phyloP scores from a whole-genome alignment of 2,888 invertebrate genomes.

The Idaea straminata region DNA sequence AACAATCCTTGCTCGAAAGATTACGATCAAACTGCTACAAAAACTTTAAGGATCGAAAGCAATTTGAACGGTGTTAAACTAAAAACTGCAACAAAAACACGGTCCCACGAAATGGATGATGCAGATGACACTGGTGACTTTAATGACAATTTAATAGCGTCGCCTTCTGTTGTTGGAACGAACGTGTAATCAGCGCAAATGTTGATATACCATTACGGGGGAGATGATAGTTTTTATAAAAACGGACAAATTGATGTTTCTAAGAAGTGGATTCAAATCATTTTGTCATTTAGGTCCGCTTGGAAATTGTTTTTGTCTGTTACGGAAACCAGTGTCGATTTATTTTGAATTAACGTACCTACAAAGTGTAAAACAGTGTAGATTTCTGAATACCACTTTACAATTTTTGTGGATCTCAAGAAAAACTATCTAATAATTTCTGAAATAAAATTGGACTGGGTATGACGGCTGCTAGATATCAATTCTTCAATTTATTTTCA shows the following conservation, averaged over 20 bases:
- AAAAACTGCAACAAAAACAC: slow-evolving; percentile 76
- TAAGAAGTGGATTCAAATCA: slow-evolving; percentile 49
- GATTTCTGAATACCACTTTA: background rate
- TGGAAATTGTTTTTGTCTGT: slow-evolving; percentile 22
- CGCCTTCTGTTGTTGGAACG: slow-evolving; percentile 65
- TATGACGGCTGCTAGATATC: background rate
- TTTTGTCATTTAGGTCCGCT: slow-evolving; percentile 38
- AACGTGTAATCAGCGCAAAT: slow-evolving; percentile 72
- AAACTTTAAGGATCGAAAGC: slow-evolving; percentile 24
- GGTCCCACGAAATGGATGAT: slow-evolving; percentile 66
- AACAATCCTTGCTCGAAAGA: slow-evolving; percentile 33
- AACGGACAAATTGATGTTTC: slow-evolving; percentile 55
- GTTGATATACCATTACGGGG: slow-evolving; percentile 63
- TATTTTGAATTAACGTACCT: background rate
- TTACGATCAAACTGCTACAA: slow-evolving; percentile 46
- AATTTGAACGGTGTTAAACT: slow-evolving; percentile 50
- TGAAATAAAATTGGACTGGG: background rate
- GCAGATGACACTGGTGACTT: slow-evolving; percentile 75
- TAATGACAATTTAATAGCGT: slow-evolving; percentile 79
- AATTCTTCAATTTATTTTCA: slow-evolving; percentile 1
- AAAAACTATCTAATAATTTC: background rate
- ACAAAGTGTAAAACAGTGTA: background rate
- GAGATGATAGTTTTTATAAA: slow-evolving; percentile 62
- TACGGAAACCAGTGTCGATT: slow-evolving; percentile 10
- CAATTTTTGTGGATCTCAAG: background rate